Evolutionary conservation across 2,888 invertebrate genomes (phyloP).

Genomic region (Rapana venosa): DNA sequence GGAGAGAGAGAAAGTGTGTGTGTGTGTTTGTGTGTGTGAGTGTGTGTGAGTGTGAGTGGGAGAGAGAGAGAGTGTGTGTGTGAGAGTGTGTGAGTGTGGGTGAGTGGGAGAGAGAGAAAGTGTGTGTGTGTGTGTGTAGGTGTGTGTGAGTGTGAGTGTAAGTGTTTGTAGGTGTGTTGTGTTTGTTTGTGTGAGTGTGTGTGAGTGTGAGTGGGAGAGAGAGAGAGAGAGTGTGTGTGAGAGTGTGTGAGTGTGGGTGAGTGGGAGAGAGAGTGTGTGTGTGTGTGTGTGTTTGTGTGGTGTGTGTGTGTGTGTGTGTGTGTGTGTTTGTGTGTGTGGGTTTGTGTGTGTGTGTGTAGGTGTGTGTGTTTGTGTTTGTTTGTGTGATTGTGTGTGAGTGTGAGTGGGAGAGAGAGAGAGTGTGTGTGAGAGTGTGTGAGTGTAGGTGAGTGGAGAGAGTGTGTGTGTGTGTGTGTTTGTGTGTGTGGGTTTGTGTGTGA

Average conservation of each 20-base stretch:
- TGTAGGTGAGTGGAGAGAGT: background rate
- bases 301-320: background rate
- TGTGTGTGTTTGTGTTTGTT: background rate
- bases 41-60: background rate
- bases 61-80: background rate
- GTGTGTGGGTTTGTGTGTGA: background rate
- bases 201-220: too few species aligned
- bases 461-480: background rate
- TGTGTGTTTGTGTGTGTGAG: background rate
- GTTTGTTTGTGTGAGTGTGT: background rate
- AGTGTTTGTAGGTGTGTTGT: too few species aligned
- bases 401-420: too few species aligned
- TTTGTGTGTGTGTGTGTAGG: background rate
- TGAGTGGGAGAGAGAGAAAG: too few species aligned
- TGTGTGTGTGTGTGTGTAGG: background rate
- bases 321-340: background rate
- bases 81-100: background rate
- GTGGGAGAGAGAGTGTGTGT: too few species aligned
- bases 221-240: background rate
- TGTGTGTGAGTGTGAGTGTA: background rate
- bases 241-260: background rate
- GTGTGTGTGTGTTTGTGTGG: background rate
- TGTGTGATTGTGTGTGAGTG: conserved; percentile 1
- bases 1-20: background rate
- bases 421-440: background rate